Evolutionary conservation across 2,113 vertebrate species (phyloP), one percentile per base, ranked within the genome.

Genomic region (Callaeas wilsoni): DNA sequence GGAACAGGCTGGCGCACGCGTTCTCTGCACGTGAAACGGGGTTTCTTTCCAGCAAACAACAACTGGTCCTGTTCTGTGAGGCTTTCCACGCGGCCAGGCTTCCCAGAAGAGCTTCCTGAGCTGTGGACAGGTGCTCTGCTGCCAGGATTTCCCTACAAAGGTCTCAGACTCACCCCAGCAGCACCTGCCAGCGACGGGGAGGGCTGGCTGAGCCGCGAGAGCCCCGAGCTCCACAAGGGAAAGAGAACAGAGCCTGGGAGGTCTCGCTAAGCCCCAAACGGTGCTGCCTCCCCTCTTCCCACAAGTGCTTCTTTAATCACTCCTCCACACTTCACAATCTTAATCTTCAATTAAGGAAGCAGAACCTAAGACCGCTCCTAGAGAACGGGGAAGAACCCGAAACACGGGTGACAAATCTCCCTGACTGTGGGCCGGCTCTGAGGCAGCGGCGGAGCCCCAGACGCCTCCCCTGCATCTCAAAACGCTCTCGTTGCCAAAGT

Each of bases 331-430:
- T 47, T 26, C 91, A 44, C 84, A 9, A 21, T 90, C 81, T 91
- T 97, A 90, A 95, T 94, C 93, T 95, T 80, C 96, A 97, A 93
- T 95, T 96, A 94, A 95, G 87, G 89, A 16, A 91, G 87, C 77
- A 81, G 79, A 71, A 71, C 3, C 16, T 6, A 5, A 65, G 91
- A 44, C 2, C 60, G 82, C 4, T 93, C 65, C 55, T 10, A 6
- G 90, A 73, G n/a, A 52, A 76, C 0, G 41, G 46, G 77, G 33
- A 55, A 17, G 84, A 44, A 84, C 46, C 62, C 30, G 6, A 65
- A 95, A 42, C 49, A 33, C 0, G 37, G 68, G 82, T 76, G 93
- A 95, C 84, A 94, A 94, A 93, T 86, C 84, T 23, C 50, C 84
- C 68, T 10, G 89, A 7, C 18, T 27, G 71, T 3, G 83, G 89